Evolutionary conservation across 2,797 vertebrate species (phyloP).

Genomic region (Anas acuta): DNA sequence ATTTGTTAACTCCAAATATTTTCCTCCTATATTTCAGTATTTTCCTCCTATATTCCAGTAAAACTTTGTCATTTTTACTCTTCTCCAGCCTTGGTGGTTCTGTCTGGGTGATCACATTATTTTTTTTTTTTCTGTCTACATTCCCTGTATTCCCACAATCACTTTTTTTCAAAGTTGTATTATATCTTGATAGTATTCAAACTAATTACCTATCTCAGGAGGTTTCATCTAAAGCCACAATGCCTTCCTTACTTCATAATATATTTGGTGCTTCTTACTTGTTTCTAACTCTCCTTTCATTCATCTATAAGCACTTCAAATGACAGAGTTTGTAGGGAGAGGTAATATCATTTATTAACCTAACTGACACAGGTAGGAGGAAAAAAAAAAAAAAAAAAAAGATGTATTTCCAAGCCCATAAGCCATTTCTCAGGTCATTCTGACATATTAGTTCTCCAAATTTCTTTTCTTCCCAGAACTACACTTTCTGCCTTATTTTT

Average conservation of each 20-base stretch:
- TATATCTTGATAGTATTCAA: neutral
- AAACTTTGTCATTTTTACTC: neutral
- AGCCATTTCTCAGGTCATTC: neutral
- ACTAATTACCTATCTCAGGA: slow-evolving; percentile 12
- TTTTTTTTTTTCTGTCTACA: neutral
- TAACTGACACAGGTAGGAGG: neutral
- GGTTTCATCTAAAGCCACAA: neutral
- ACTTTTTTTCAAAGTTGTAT: neutral
- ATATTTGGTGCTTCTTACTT: neutral
- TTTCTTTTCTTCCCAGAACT: neutral
- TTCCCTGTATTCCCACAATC: neutral
- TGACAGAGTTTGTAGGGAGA: neutral
- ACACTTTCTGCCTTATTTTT: neutral
- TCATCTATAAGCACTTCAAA: neutral
- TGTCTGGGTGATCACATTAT: neutral
- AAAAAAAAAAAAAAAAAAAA: neutral
- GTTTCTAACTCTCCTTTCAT: slow-evolving; percentile 3
- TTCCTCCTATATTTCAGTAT: neutral
- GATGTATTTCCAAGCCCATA: neutral
- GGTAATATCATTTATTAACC: neutral
- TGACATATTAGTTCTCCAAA: neutral
- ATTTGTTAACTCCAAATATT: neutral
- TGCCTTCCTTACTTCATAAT: neutral
- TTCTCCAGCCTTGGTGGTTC: neutral
- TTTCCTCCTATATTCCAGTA: neutral